Conservation (phyloP, 2,888 invertebrate species). For the Hecatera dysodea region DNA sequence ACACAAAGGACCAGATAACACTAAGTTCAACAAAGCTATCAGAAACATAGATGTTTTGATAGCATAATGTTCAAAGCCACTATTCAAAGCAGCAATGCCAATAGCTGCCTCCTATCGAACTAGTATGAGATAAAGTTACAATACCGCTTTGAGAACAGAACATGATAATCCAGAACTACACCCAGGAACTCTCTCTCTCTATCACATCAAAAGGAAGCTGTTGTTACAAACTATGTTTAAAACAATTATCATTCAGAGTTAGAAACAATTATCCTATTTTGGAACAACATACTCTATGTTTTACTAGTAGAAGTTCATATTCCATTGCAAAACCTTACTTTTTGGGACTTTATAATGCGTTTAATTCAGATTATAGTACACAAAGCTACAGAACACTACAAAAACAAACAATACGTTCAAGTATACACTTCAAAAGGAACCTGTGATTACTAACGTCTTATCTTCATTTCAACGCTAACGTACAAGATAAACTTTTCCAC, state of each 20-base stretch:
- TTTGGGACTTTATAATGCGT: not conserved
- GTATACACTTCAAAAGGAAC: slow-evolving; percentile 33
- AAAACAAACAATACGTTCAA: no score
- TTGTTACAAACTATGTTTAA: slow-evolving; percentile 33
- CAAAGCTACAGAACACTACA: no score
- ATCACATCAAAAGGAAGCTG: slow-evolving; percentile 36
- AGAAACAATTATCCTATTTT: not conserved
- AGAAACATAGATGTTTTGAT: not conserved
- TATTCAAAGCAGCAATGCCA: not conserved
- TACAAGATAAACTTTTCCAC: slow-evolving; percentile 31
- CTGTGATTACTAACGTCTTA: slow-evolving; percentile 44
- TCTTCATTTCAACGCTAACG: slow-evolving; percentile 43
- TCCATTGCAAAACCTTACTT: not conserved
- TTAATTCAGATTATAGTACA: no score
- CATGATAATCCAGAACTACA: slow-evolving; percentile 44
- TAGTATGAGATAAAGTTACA: slow-evolving; percentile 4
- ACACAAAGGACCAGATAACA: not conserved
- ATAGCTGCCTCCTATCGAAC: not conserved
- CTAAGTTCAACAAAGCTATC: not conserved
- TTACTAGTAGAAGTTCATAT: not conserved
- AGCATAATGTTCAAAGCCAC: not conserved
- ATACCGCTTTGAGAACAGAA: slow-evolving; percentile 20
- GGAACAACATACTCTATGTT: not conserved
- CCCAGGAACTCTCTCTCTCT: slow-evolving; percentile 42
- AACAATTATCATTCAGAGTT: not conserved